A percentile compares a stretch with the other conserved stretches of the same genome.
phyloP scores from a whole-genome alignment of 2,888 invertebrate species.

The Stenolophus ochropezus region DNA sequence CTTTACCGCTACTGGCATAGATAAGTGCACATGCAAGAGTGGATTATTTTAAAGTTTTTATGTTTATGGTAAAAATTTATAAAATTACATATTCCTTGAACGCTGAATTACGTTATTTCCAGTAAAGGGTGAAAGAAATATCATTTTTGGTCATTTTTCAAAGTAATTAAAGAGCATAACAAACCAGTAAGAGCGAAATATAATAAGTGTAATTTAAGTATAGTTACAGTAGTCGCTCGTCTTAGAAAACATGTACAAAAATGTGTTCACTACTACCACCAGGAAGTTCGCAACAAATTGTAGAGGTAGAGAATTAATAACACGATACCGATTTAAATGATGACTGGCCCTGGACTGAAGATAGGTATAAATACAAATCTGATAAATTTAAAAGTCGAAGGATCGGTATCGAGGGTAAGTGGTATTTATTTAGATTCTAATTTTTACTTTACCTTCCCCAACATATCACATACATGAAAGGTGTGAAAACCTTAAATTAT shows the following conservation, averaged over 20 bases:
- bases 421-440: too few species aligned
- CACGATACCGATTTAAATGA: not conserved
- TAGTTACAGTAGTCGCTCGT: not conserved
- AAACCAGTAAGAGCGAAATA: not conserved
- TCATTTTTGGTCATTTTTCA: not conserved
- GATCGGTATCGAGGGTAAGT: too few species aligned
- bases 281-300: not conserved
- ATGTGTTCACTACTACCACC: not conserved
- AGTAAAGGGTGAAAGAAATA: not conserved
- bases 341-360: not conserved
- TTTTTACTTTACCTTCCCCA: too few species aligned
- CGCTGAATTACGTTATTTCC: not conserved
- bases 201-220: not conserved
- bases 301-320: not conserved
- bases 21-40: too few species aligned
- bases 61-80: too few species aligned
- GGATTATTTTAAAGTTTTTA: too few species aligned
- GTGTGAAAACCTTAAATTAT: not conserved
- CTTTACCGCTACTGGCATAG: too few species aligned
- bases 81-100: too few species aligned
- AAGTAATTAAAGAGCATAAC: not conserved
- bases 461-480: too few species aligned
- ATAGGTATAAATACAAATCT: not conserved
- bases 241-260: not conserved
- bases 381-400: not conserved